Percentiles rank a stretch among this genome's conserved stretches.
phyloP scores from a whole-genome alignment of 30 jellyfish, hydroid and myxozoan species.

The Pseudorhiza aurosa region DNA sequence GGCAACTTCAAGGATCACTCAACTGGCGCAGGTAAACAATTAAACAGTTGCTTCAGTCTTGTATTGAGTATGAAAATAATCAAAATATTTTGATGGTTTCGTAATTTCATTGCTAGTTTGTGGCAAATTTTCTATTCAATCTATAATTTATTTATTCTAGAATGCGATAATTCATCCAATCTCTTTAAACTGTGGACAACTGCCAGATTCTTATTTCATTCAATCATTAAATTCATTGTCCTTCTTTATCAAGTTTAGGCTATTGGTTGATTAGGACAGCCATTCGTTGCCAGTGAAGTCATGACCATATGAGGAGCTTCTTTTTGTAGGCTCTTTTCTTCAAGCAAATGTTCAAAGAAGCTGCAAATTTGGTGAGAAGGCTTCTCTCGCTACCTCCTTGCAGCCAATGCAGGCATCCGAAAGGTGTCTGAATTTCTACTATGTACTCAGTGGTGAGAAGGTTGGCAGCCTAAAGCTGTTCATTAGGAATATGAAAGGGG shows the following conservation, averaged over 20 bases:
- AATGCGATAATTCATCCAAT: no score
- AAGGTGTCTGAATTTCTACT: slow-evolving; percentile 25
- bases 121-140: no score
- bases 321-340: slow-evolving; percentile 6
- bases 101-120: no score
- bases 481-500: background rate
- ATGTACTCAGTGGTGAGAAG: slow-evolving; percentile 1
- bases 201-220: no score
- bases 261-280: no score
- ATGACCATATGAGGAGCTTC: background rate
- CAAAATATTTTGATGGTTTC: no score
- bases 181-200: no score
- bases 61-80: no score
- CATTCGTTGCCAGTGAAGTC: background rate
- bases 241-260: no score
- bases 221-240: no score
- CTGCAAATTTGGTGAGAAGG: slow-evolving; percentile 3
- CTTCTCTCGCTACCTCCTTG: background rate
- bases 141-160: no score
- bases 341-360: background rate
- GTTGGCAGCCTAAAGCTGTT: slow-evolving; percentile 6
- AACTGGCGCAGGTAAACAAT: slow-evolving; percentile 36
- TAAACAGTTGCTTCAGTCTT: no score
- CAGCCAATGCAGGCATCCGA: background rate
- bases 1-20: slow-evolving; percentile 29